Percentiles rank a stretch among this genome's conserved stretches.
Evolutionary conservation across 2,797 vertebrate genomes (phyloP).

Genomic region (Lateolabrax maculatus): DNA sequence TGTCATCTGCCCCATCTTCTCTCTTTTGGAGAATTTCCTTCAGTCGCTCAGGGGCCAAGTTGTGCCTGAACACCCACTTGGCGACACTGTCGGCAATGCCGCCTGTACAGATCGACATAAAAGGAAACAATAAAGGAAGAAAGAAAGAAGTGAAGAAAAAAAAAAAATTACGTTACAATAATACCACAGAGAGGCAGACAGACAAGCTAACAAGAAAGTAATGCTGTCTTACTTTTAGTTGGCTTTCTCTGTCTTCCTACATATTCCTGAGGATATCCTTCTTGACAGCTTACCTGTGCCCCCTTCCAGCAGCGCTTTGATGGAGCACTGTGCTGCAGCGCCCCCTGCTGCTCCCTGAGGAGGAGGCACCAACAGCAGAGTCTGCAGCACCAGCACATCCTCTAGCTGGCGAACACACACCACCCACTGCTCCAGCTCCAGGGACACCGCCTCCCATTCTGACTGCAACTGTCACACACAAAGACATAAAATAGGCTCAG

Average conservation of each 20-base stretch:
- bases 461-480: conserved; percentile 80
- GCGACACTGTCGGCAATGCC: conserved; percentile 94
- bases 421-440: conserved; percentile 96
- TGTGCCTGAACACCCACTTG: conserved; percentile 96
- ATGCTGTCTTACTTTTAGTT: too few relatives aligned
- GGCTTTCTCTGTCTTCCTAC: neutral
- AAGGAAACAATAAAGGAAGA: neutral
- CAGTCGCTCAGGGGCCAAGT: conserved; percentile 86
- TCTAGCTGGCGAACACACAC: conserved; percentile 95
- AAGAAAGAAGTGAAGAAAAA: neutral
- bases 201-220: neutral
- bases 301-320: conserved; percentile 92
- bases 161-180: too few relatives aligned
- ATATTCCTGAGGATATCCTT: neutral
- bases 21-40: conserved; percentile 82
- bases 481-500: neutral
- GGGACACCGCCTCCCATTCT: conserved; percentile 95
- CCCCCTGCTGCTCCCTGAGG: conserved; percentile 79
- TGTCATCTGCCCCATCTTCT: conserved; percentile 72
- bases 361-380: conserved; percentile 87
- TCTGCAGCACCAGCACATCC: conserved; percentile 95
- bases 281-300: conserved; percentile 89
- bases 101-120: conserved; percentile 78
- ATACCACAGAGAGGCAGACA: neutral
- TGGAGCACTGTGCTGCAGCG: conserved; percentile 87